Conservation (phyloP, 2,797 vertebrate species). For the Phrynocephalus guinanensis region DNA sequence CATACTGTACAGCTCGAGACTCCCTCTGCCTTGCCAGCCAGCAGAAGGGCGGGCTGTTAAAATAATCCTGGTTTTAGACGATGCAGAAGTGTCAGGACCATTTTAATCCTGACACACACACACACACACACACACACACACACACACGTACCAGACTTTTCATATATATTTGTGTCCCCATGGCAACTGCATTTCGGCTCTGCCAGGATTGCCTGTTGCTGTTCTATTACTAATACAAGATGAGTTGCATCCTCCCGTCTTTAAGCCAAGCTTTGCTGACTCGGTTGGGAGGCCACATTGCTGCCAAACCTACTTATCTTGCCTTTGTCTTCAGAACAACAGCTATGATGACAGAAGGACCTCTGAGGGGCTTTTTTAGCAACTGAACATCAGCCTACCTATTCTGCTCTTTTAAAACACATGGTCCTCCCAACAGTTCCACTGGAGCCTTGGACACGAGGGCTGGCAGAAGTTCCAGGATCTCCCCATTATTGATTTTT, state of each 20-base stretch:
- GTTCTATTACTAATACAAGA: slow-evolving; percentile 11
- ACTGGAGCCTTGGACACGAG: too few relatives aligned
- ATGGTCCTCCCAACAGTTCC: too few relatives aligned
- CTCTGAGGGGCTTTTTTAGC: neutral
- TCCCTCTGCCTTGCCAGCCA: neutral
- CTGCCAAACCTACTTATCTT: slow-evolving; percentile 15
- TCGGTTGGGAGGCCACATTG: neutral
- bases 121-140: too few relatives aligned
- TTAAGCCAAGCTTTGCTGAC: neutral
- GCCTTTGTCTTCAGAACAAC: too few relatives aligned
- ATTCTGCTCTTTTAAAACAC: neutral
- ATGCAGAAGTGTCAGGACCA: slow-evolving; percentile 16
- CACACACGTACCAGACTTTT: neutral
- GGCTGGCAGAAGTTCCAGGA: too few relatives aligned
- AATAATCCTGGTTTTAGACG: slow-evolving; percentile 28
- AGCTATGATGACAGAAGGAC: neutral
- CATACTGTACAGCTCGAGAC: too few relatives aligned
- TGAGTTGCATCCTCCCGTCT: neutral
- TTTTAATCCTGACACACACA: slow-evolving; percentile 14
- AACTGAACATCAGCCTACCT: neutral
- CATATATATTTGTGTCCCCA: slow-evolving; percentile 29
- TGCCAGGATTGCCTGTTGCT: slow-evolving; percentile 36
- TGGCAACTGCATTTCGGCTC: slow-evolving; percentile 31
- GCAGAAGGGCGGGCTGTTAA: slow-evolving; percentile 34
- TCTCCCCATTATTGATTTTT: too few relatives aligned